Base-by-base conservation (phyloP, 2,113 vertebrate species). In the Mungos mungo region DNA sequence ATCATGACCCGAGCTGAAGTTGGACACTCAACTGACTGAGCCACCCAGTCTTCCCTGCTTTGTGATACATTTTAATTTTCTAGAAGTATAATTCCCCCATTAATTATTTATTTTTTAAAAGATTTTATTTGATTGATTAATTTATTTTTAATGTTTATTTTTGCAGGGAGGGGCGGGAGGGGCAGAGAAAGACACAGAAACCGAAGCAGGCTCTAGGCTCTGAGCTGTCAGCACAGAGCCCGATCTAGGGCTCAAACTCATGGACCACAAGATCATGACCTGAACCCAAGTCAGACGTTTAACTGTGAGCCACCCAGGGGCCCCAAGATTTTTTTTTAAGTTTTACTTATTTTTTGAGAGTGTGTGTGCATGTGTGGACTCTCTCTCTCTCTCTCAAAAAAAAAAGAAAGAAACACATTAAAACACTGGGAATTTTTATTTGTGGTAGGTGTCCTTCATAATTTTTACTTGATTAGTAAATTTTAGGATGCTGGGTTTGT, bases 61-160 rank as follows among this genome's bases (percentile, higher is more conserved):
- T 92, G 27, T 88, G 77, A 91, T 87, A 41, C 41, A 29, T 47
- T 95, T 91, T n/a, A 54, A 69, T 97, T 88, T 96, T 91, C 52
- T 66, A 41, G 71, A 92, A 47, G 23, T 77, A n/a, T 77, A 96
- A 54, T 54, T 63, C 10, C 4, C 47, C 35, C 33, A 29, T 76
- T 76, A 5, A 50, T 76, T 95, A 68, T 12, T 77, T 76, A 52
- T 15, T 31, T 66, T 66, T 33, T 33, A 29, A 31, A 16, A 69
- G 66, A 18, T n/a, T 69, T 69, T 69, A 15, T 66, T 66, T 60
- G 57, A 60, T 60, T 60, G 23, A 57, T 57, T 57, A 23, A 23
- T 60, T 60, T 60, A 23, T 60, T 60, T 60, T 60, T 60, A 60
- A 23, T 60, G 21, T 60, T 23, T 60, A 60, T 60, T 60, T 60